Base-by-base conservation (phyloP, 2,113 vertebrate genomes). In the Tapirus terrestris region DNA sequence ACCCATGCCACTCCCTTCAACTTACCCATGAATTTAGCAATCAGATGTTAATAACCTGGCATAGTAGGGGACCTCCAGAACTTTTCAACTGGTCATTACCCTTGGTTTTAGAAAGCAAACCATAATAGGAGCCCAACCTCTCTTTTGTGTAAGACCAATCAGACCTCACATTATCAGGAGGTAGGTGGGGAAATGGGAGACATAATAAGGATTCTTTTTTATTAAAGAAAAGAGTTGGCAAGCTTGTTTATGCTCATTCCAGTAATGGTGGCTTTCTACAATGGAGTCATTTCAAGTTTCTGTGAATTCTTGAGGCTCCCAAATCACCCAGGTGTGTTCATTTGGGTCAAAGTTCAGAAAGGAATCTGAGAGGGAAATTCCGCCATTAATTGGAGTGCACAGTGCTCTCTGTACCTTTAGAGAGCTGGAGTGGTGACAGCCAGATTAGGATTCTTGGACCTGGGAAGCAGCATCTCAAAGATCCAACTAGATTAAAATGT, bases 281-380 rank as follows among this genome's bases (percentile, higher is more conserved):
- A 25, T 1, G 10, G 36, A 82, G 13, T 63, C 7, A 94, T 36
- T 31, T 63, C 17, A 43, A 82, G 31, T 13, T 36, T 20, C 36
- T 90, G 1, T 65, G 67, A 89, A 82, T 72, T 82, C 18, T 48
- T 45, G 13, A 77, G 33, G 33, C 4, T 76, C 4, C 1, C 43
- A 61, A 65, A 25, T 45, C 25, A 86, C 16, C 17, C 51, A 91
- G 3, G 0, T 36, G 86, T 31, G 9, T 84, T 84, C 17, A 18
- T 18, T 48, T 87, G 39, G 21, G 65, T 67, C 36, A 76, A 84
- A 94, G 43, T 79, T 39, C 21, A 89, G 72, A 53, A n/a, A 93
- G 17, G 8, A 56, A 65, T 85, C 33, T 8, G 18, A 17, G 25
- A 39, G 36, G 31, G 13, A 53, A 82, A 45, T 9, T 9, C 29